These are phyloP conservation scores for Eidolon dupreanum DNA, from an alignment of 2,797 vertebrate species.

Conservation along the genomic window DNA sequence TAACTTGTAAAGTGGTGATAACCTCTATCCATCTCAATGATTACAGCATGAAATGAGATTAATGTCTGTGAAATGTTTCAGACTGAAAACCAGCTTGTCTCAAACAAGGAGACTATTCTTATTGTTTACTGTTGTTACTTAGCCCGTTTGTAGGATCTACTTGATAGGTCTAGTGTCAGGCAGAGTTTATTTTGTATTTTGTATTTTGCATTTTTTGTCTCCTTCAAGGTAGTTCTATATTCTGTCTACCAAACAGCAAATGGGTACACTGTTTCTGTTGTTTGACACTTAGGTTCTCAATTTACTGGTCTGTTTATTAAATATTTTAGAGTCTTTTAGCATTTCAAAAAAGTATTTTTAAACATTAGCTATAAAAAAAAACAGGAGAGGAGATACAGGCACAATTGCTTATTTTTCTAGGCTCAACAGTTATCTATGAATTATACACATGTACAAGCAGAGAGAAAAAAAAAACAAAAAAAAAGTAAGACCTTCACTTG, in stretches of 20 bases:
- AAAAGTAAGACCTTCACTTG: neutral
- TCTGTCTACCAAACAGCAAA: constrained; percentile 43
- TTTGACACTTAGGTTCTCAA: constrained; percentile 45
- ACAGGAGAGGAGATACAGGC: constrained; percentile 12
- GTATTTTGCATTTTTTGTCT: neutral
- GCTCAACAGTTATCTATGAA: neutral
- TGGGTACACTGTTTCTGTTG: constrained; percentile 13
- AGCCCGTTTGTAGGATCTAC: neutral
- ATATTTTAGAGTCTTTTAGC: constrained; percentile 54
- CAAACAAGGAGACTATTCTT: neutral
- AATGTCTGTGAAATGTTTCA: neutral
- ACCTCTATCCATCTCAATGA: neutral
- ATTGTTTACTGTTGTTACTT: neutral
- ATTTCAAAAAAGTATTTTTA: constrained; percentile 62
- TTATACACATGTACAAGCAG: neutral
- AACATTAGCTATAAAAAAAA: constrained; percentile 16
- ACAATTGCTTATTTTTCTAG: constrained; percentile 21
- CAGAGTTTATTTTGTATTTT: neutral
- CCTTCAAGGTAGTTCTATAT: constrained; percentile 8
- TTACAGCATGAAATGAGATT: neutral
- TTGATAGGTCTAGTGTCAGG: constrained; percentile 19
- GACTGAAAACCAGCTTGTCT: neutral
- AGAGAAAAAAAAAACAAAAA: neutral
- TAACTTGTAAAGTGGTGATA: neutral
- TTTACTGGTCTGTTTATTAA: constrained; percentile 71